These are phyloP conservation scores for Drosophila buzzatii DNA, from an alignment of 2,888 invertebrate species.

Conservation along the genomic window DNA sequence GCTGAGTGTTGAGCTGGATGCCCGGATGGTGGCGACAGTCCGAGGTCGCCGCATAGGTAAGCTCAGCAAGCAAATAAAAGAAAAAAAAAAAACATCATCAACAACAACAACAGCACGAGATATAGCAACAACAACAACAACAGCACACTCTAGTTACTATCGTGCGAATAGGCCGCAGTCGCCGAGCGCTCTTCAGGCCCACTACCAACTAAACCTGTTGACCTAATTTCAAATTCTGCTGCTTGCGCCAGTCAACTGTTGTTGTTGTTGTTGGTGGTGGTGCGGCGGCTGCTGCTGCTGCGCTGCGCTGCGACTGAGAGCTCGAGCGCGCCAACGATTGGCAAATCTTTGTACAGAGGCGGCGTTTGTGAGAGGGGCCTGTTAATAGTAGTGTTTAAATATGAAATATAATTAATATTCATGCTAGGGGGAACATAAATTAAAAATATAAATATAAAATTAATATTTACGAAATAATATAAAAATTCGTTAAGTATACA, in stretches of 20 bases:
- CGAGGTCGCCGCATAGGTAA: constrained; percentile 75
- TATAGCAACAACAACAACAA: constrained; percentile 34
- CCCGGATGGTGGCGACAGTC: constrained; percentile 69
- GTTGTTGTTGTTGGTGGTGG: constrained; percentile 56
- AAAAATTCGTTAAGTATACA: too few relatives aligned
- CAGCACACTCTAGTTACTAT: constrained; percentile 60
- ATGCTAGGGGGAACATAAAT: background rate
- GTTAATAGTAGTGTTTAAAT: background rate
- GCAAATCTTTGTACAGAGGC: constrained; percentile 73
- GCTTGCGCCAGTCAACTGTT: constrained; percentile 62
- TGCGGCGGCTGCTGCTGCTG: constrained; percentile 51
- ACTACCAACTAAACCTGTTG: constrained; percentile 85
- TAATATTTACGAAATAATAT: background rate
- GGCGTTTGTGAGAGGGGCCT: constrained; percentile 19
- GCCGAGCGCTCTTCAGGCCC: constrained; percentile 68
- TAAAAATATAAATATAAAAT: background rate
- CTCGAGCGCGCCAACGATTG: constrained; percentile 72
- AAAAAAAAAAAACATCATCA: constrained; percentile 27
- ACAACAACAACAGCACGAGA: constrained; percentile 29
- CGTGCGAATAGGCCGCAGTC: constrained; percentile 60
- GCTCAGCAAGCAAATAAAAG: constrained; percentile 44
- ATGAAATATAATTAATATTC: background rate
- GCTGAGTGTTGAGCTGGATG: constrained; percentile 41
- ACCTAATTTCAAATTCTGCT: constrained; percentile 85
- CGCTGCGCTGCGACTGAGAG: constrained; percentile 55